Evolutionary conservation across 2,888 invertebrate genomes (phyloP).

Genomic region (Drosophila nr. perissopoda): DNA sequence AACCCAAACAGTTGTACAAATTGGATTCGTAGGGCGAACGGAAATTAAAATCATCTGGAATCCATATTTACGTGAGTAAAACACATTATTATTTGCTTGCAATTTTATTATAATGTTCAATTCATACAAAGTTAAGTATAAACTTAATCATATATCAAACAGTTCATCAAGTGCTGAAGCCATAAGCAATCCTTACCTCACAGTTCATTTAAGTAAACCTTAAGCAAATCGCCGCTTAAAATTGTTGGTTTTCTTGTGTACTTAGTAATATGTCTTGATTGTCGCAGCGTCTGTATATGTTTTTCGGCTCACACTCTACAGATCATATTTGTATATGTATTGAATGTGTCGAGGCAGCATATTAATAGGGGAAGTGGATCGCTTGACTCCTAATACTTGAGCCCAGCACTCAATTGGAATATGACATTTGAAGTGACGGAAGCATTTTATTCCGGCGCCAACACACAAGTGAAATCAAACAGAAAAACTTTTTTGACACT

Average conservation of each 20-base stretch:
- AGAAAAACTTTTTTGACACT: background rate
- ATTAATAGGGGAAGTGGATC: background rate
- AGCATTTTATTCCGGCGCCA: background rate
- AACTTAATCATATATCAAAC: background rate
- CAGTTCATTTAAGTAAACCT: background rate
- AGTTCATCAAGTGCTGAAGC: background rate
- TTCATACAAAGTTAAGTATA: background rate
- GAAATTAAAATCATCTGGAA: background rate
- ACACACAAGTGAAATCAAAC: background rate
- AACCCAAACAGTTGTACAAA: background rate
- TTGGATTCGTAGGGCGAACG: background rate
- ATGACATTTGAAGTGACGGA: conserved; percentile 1
- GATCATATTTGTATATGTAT: background rate
- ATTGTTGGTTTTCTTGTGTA: background rate
- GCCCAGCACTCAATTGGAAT: background rate
- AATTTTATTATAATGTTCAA: background rate
- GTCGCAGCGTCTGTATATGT: background rate
- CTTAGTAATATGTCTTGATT: background rate
- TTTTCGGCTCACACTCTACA: background rate
- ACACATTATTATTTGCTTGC: background rate
- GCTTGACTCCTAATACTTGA: background rate
- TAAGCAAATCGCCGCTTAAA: background rate
- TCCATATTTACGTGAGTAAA: background rate
- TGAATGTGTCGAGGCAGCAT: conserved; percentile 15
- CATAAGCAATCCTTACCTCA: background rate